Percentiles rank a stretch among this genome's conserved stretches.
Conservation (phyloP, 2,888 invertebrate genomes). For the Zele albiditarsus region DNA sequence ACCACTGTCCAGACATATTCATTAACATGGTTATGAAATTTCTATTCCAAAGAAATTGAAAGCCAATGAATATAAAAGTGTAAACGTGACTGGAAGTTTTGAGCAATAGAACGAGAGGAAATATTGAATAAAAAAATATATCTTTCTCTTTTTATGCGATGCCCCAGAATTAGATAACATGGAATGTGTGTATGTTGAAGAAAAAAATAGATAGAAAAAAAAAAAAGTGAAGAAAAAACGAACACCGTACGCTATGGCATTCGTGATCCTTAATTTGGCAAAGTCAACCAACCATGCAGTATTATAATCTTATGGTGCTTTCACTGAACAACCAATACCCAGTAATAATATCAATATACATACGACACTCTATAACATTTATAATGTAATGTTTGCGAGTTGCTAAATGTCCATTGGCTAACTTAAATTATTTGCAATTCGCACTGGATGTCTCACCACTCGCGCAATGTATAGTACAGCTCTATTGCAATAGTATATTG, state of each 20-base stretch:
- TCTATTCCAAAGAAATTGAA: constrained; percentile 2
- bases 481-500: background rate
- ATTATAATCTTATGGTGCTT: constrained; percentile 20
- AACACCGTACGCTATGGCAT: background rate
- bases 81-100: background rate
- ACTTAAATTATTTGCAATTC: background rate
- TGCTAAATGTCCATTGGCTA: constrained; percentile 16
- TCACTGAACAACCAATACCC: constrained; percentile 1
- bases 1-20: background rate
- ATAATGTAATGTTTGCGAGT: background rate
- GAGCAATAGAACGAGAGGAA: background rate
- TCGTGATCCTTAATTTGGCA: constrained; percentile 3
- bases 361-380: background rate
- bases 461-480: background rate
- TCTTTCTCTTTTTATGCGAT: background rate
- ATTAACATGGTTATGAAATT: constrained; percentile 4
- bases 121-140: background rate
- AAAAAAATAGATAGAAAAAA: background rate
- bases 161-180: background rate
- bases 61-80: background rate
- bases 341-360: background rate
- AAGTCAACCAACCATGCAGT: constrained; percentile 20
- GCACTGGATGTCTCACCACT: background rate
- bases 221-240: background rate
- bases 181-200: background rate